Conservation (phyloP, 2,888 invertebrate species). For the Chesias legatella region DNA sequence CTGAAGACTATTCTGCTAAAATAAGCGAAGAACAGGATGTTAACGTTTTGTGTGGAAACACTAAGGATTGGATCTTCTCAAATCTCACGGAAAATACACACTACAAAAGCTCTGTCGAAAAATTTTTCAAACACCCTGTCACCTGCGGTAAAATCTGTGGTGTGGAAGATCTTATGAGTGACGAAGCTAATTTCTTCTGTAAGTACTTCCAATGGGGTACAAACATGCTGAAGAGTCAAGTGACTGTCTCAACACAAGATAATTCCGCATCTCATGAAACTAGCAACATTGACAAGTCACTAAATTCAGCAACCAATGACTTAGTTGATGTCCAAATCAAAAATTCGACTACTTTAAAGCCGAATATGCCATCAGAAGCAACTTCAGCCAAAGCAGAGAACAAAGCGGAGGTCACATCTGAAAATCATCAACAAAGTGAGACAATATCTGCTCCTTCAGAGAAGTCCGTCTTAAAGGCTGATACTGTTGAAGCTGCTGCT, state of each 20-base stretch:
- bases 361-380: conserved; percentile 3
- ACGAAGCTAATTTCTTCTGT: conserved; percentile 56
- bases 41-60: conserved; percentile 41
- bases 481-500: conserved; percentile 1
- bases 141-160: conserved; percentile 57
- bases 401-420: conserved; percentile 15
- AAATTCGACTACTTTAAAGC: conserved; percentile 4
- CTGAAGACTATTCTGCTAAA: conserved; percentile 38
- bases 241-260: conserved; percentile 17
- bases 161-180: conserved; percentile 38
- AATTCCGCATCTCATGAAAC: conserved; percentile 10
- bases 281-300: conserved; percentile 10
- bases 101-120: conserved; percentile 40
- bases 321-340: conserved; percentile 21
- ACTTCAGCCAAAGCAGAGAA: conserved; percentile 1
- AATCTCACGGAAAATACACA: conserved; percentile 35
- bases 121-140: conserved; percentile 37
- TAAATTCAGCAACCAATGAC: conserved; percentile 7
- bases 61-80: conserved; percentile 51
- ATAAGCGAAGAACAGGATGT: conserved; percentile 44
- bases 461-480: conserved; percentile 2
- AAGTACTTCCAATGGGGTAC: conserved; percentile 66
- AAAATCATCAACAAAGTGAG: conserved; percentile 12
- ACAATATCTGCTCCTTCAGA: conserved; percentile 5
- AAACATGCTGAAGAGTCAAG: conserved; percentile 36